Percentiles rank a stretch among this genome's conserved stretches.
These are phyloP conservation scores for Halcyon senegalensis DNA, from an alignment of 2,113 vertebrate genomes.

Conservation along the genomic window DNA sequence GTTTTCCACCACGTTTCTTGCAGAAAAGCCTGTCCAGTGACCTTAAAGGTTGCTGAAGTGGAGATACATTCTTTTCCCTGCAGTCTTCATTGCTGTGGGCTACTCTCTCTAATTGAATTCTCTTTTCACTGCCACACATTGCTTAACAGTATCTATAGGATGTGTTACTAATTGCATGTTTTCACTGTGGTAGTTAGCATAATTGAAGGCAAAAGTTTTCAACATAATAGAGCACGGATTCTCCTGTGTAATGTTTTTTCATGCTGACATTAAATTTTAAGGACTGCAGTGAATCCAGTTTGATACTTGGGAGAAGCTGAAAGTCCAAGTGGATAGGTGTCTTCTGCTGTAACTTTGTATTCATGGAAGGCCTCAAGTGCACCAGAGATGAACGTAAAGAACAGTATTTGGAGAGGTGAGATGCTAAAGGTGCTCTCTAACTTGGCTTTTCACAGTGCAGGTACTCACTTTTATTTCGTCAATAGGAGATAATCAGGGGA, in stretches of 20 bases:
- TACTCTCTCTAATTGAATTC: background rate
- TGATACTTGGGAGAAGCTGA: background rate
- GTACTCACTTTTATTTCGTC: background rate
- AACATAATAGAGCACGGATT: background rate
- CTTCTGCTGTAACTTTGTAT: background rate
- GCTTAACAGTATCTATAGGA: conserved; percentile 7
- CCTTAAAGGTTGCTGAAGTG: background rate
- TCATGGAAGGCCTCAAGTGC: background rate
- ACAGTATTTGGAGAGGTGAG: background rate
- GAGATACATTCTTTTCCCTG: background rate
- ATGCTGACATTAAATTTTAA: background rate
- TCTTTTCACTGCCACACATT: background rate
- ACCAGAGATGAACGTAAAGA: background rate
- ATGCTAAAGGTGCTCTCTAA: background rate
- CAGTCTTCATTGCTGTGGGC: background rate
- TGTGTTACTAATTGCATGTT: conserved; percentile 34
- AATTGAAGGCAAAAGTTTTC: conserved; percentile 8
- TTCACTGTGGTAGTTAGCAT: background rate
- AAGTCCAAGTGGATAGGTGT: background rate
- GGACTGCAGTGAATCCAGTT: background rate
- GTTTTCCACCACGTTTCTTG: background rate
- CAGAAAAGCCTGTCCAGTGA: background rate
- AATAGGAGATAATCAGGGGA: background rate
- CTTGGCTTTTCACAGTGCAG: background rate
- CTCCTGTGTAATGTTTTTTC: background rate